phyloP scores from a whole-genome alignment of 1,140 invertebrate species.

The Lordiphosa collinella region DNA sequence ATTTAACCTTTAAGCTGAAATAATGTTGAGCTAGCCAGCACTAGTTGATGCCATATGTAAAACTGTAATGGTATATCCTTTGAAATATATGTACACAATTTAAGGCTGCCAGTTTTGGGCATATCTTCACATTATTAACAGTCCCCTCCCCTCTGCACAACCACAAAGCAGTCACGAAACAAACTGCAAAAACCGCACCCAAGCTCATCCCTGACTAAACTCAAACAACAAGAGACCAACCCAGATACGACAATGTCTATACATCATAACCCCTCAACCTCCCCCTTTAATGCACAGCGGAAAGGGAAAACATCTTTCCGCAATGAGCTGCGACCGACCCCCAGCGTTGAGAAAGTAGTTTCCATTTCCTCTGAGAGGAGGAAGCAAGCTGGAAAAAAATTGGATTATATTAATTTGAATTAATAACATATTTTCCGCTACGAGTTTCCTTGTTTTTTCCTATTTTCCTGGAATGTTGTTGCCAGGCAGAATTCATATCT shows the following conservation, averaged over 20 bases:
- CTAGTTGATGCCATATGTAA: background rate
- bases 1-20: background rate
- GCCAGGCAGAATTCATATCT: slow-evolving; percentile 21
- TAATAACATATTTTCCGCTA: slow-evolving; percentile 75
- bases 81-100: slow-evolving; percentile 43
- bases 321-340: slow-evolving; percentile 39
- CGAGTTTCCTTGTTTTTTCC: slow-evolving; percentile 17
- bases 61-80: slow-evolving; percentile 4
- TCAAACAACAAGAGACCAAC: slow-evolving; percentile 28
- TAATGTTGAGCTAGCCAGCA: background rate
- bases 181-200: slow-evolving; percentile 7
- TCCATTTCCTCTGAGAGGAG: slow-evolving; percentile 39
- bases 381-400: slow-evolving; percentile 24
- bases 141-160: background rate
- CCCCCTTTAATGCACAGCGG: slow-evolving; percentile 5
- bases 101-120: slow-evolving; percentile 32
- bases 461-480: slow-evolving; percentile 37
- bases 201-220: slow-evolving; percentile 8
- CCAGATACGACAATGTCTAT: slow-evolving; percentile 53
- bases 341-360: slow-evolving; percentile 60
- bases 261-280: slow-evolving; percentile 33
- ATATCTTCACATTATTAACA: slow-evolving; percentile 41
- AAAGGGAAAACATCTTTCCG: slow-evolving; percentile 51
- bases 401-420: slow-evolving; percentile 76
- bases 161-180: slow-evolving; percentile 12